These are phyloP conservation scores for Zaprionus ghesquierei DNA, from an alignment of 1,140 invertebrate species.

Conservation along the genomic window DNA sequence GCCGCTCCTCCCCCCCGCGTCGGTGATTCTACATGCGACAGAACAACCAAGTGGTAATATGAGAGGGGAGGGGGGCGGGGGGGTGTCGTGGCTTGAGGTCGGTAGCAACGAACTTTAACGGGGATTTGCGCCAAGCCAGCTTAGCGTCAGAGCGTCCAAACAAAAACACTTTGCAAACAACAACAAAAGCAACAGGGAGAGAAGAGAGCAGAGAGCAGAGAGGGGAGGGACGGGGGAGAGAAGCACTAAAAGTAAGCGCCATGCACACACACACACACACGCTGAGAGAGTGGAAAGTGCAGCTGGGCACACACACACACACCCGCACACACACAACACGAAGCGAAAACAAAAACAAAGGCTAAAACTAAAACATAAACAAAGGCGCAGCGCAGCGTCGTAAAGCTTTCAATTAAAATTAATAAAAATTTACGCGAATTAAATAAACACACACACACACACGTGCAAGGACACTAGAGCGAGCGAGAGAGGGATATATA, in stretches of 20 bases:
- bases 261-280: slow-evolving; percentile 45
- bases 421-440: slow-evolving; percentile 79
- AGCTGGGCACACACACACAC: slow-evolving; percentile 52
- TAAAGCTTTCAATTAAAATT: slow-evolving; percentile 81
- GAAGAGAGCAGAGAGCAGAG: neutral
- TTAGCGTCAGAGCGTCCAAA: slow-evolving; percentile 64
- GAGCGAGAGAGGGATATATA: neutral
- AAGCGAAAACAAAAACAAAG: slow-evolving; percentile 19
- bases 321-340: slow-evolving; percentile 45
- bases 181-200: too few relatives aligned
- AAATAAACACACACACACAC: slow-evolving; percentile 62
- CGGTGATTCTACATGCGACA: neutral
- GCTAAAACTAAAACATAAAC: slow-evolving; percentile 45
- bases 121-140: slow-evolving; percentile 54
- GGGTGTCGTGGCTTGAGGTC: slow-evolving; percentile 18
- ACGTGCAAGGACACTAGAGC: neutral
- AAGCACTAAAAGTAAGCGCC: slow-evolving; percentile 26
- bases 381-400: slow-evolving; percentile 63
- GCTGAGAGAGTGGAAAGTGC: slow-evolving; percentile 18
- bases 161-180: slow-evolving; percentile 55
- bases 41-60: neutral
- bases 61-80: neutral
- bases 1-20: too few relatives aligned
- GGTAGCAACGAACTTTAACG: slow-evolving; percentile 51
- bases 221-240: neutral